Base-by-base conservation (phyloP, 2,113 vertebrate species). In the Halcyon senegalensis region DNA sequence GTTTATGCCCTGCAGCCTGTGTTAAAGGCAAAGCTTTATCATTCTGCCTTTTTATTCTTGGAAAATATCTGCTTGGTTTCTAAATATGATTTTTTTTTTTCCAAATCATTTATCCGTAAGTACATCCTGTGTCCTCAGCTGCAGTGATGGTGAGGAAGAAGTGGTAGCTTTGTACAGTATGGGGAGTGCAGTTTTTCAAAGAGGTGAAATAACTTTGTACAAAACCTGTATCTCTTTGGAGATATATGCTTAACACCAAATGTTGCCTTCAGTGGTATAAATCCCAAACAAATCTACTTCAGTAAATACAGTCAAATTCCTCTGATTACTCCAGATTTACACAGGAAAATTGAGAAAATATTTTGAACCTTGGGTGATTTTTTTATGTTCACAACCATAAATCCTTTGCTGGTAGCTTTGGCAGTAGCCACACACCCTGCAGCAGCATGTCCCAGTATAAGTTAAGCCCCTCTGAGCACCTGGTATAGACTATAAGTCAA, bases 361-460 rank as follows among this genome's bases (percentile, higher is more conserved):
- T 79, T 93, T 66, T 72, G 69, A 82, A 75, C 48, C 66, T 33
- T 44, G 77, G 77, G 58, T 68, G 62, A 72, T 48, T 82, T 79
- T 87, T 94, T 66, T 8, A 20, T 75, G 51, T 89, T 94, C 69
- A 73, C 39, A 33, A 53, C 18, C 24, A 55, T 64, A 93, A 90
- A 88, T 80, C 79, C 53, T 50, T 16, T 35, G 48, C 33, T 20
- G 1, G 31, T 16, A 53, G 35, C 11, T 72, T 66, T 14, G 5
- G 39, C 0, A 0, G 46, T 16, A 72, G 24, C 46, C 59, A 35
- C 70, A 33, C 20, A 56, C 8, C 3, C 62, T 87, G 87, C 24
- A 30, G 60, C 46, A 55, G 18, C 0, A 0, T 14, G 27, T 4
- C 31, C 4, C 1, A 0, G 35, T 16, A n/a, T 0, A 0, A 31